Base-by-base conservation (phyloP, 1,140 invertebrate species). In the Tetragonula clypearis region DNA sequence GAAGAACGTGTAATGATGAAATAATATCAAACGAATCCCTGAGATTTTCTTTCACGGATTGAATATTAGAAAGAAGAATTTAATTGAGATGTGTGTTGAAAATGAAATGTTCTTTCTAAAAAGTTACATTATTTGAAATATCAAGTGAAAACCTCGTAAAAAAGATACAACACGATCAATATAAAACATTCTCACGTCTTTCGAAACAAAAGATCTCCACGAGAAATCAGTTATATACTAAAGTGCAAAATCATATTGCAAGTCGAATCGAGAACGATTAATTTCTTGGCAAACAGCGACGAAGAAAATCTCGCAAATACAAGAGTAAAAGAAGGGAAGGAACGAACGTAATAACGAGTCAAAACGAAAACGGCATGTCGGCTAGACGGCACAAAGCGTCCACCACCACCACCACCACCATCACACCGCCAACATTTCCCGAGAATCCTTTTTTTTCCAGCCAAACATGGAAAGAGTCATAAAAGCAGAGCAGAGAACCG, bases 401-500 rank as follows among this genome's bases (percentile, higher is more conserved):
- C 71, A 62, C 23, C 53, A 53, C 23, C 53, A 53, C 23, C 53
- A 53, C n/a, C 19, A 30, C 19, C 19, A 11, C 23, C 66, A 11
- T 21, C 78, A 55, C 53, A 30, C 19, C 19, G 15, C 23, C 66
- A 11, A 35, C 78, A 65, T 85, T 85, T 85, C 60, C 79, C 65
- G 60, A 62, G 69, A 56, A 77, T 73, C 26, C 56, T 68, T 60
- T 79, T 84, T 76, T 72, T 71, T 2, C 35, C 65, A 23, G 9
- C 49, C 26, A 89, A 77, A 83, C 49, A 83, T 49, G 65, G 58
- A 71, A 81, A 30, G 65, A 69, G 41, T 87, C 88, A 30, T 87
- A 87, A 89, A 90, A 81, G 66, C n/a, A 58, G 2, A 56, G 60
- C 17, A 58, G 19, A 17, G 55, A 49, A 19, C 53, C 78, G 23